Evolutionary conservation across 2,797 vertebrate genomes (phyloP).

Genomic region (Arctocebus calabarensis): DNA sequence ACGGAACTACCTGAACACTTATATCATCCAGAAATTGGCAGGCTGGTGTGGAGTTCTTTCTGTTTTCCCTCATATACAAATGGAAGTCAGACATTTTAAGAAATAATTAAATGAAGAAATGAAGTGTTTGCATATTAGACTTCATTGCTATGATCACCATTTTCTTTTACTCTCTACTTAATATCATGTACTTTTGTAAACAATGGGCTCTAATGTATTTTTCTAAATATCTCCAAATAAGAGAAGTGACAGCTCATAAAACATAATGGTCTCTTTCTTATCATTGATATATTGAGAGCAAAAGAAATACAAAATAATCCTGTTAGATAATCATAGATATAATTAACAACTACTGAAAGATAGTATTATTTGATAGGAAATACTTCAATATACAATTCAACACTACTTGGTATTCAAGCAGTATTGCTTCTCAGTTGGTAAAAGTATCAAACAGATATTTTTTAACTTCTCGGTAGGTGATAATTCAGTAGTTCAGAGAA

Average conservation of each 20-base stretch:
- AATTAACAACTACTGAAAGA: background rate
- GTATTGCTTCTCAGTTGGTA: conserved; percentile 21
- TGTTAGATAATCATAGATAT: background rate
- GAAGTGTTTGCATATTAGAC: background rate
- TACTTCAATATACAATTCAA: background rate
- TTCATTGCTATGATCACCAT: background rate
- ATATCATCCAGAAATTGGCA: background rate
- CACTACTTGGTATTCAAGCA: background rate
- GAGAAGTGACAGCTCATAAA: background rate
- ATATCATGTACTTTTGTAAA: background rate
- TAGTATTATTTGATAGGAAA: background rate
- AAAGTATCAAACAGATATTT: conserved; percentile 41
- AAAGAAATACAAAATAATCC: background rate
- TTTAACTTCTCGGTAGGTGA: conserved; percentile 52
- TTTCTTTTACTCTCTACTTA: background rate
- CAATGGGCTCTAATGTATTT: background rate
- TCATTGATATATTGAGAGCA: background rate
- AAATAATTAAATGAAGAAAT: background rate
- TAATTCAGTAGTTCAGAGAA: conserved; percentile 58
- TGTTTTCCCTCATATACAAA: background rate
- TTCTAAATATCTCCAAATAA: background rate
- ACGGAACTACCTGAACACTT: background rate
- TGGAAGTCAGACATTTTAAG: background rate
- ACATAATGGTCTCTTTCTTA: background rate
- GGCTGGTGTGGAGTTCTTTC: background rate